Base-by-base conservation (phyloP, 2,113 vertebrate species). In the Urocolius indicus region DNA sequence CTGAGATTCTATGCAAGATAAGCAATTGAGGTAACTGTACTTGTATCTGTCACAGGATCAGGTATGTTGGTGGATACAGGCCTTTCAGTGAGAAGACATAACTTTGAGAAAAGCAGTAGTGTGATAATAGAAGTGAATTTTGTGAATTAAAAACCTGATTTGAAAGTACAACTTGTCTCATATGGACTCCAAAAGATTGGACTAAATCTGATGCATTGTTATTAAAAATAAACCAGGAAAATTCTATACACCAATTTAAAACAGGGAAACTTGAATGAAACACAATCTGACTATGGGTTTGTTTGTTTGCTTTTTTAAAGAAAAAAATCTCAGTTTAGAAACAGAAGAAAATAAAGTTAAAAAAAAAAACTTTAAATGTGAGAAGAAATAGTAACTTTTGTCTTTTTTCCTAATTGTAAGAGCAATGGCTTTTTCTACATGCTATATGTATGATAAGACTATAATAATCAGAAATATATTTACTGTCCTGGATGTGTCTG, bases 341-440 rank as follows among this genome's bases (percentile, higher is more conserved):
- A 52, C 1, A 48, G 23, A 58, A 32, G 11, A 82, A 80, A 78
- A 45, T 9, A 49, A 7, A 20, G 23, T 43, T n/a, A n/a, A 22
- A 41, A 61, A 77, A 74, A 61, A 77, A 69, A 0, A 1, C 55
- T 5, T 62, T 43, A 18, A 0, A 36, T 52, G 16, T 45, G 73
- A 83, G 41, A 58, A 74, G n/a, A 86, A 73, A 30, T 16, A 36
- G 2, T 19, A 54, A 48, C 59, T 63, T 43, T 9, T 41, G 20
- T 49, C 0, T 43, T 0, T 13, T 4, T 52, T 27, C 1, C 2
- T 49, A 6, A 26, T 2, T 49, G 2, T 58, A 48, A 73, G 2
- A 76, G 21, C 3, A 66, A 5, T 49, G 9, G 14, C 1, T 0
- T 65, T 77, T 78, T 78, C 36, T 23, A 20, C 8, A 12, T 41